Evolutionary conservation across 2,888 invertebrate species (phyloP).

Genomic region (Chrysomela aeneicollis): DNA sequence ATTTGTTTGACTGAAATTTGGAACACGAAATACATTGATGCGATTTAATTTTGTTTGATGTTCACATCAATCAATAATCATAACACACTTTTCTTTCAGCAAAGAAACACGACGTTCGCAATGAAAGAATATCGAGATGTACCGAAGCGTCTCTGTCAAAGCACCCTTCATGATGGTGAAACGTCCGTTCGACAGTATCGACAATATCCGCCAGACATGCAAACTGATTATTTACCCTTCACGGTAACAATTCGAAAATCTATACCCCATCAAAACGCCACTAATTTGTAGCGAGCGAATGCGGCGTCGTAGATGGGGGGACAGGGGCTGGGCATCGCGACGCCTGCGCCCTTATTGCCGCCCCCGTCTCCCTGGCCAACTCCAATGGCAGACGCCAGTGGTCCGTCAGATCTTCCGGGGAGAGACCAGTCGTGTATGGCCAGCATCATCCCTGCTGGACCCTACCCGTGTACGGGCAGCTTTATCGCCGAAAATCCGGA

Average conservation of each 20-base stretch:
- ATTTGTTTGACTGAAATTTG: no score
- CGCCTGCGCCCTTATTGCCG: constrained; percentile 50
- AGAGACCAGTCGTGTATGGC: constrained; percentile 15
- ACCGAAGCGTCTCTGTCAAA: no score
- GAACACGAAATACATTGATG: no score
- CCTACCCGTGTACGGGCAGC: not conserved
- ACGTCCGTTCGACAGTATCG: not conserved
- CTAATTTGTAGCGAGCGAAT: constrained; percentile 62
- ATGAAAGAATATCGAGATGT: no score
- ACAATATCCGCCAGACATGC: constrained; percentile 18
- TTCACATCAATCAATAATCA: no score
- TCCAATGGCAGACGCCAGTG: constrained; percentile 60
- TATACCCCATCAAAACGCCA: constrained; percentile 62
- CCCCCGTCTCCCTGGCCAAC: constrained; percentile 52
- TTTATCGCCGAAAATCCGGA: not conserved
- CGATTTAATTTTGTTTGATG: no score
- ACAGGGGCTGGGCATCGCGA: constrained; percentile 57
- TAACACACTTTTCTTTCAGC: no score
- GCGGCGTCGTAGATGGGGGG: constrained; percentile 55
- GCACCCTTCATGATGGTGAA: not conserved
- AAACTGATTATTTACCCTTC: constrained; percentile 47
- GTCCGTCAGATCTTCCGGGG: constrained; percentile 54
- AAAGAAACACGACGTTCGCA: no score
- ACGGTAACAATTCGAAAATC: constrained; percentile 61
- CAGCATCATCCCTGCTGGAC: not conserved